Conservation (phyloP, 2,113 vertebrate species). For the Macquaria australasica region DNA sequence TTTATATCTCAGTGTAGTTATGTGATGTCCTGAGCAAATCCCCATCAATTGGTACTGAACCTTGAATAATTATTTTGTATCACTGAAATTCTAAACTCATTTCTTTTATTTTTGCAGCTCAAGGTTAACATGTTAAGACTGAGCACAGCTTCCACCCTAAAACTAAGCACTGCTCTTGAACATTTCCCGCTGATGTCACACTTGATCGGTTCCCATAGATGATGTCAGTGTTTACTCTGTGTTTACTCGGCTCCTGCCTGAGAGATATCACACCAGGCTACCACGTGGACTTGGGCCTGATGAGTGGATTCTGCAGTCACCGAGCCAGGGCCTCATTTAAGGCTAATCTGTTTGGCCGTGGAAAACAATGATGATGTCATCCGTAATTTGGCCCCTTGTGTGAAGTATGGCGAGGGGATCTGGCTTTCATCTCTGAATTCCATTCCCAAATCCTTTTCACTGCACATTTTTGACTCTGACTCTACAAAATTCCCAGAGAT, state of each 20-base stretch:
- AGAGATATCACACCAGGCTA: conserved; percentile 76
- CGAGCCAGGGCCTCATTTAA: conserved; percentile 60
- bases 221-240: conserved; percentile 78
- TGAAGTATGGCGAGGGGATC: conserved; percentile 53
- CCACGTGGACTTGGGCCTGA: conserved; percentile 59
- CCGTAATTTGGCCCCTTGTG: conserved; percentile 71
- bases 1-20: background rate
- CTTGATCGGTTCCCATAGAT: conserved; percentile 58
- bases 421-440: conserved; percentile 69
- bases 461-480: conserved; percentile 40
- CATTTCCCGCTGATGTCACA: conserved; percentile 65
- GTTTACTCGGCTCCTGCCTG: conserved; percentile 76
- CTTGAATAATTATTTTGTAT: background rate
- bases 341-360: conserved; percentile 74
- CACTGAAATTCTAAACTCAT: background rate
- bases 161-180: conserved; percentile 5
- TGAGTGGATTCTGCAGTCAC: conserved; percentile 50
- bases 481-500: conserved; percentile 56
- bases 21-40: background rate
- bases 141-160: background rate
- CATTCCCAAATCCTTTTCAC: conserved; percentile 38
- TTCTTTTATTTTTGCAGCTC: background rate
- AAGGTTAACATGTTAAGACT: background rate
- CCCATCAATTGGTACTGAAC: background rate
- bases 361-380: conserved; percentile 77